phyloP scores from a whole-genome alignment of 1,140 invertebrate genomes.

The Cryptotermes secundus region DNA sequence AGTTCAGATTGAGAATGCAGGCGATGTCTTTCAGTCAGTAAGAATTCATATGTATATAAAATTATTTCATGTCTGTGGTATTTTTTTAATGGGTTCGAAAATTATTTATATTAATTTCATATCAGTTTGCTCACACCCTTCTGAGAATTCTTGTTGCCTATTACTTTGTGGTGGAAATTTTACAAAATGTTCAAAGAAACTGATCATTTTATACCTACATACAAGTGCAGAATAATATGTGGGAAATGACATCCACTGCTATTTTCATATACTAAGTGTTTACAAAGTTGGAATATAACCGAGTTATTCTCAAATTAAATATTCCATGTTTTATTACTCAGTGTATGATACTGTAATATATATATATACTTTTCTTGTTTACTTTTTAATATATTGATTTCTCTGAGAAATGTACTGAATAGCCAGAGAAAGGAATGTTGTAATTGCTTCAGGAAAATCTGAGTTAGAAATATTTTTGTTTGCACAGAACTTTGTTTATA shows the following conservation, averaged over 20 bases:
- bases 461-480: too few species aligned
- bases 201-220: background rate
- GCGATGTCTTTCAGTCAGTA: background rate
- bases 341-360: too few species aligned
- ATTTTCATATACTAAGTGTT: background rate
- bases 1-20: conserved; percentile 11
- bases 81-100: background rate
- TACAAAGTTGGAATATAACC: too few species aligned
- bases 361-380: too few species aligned
- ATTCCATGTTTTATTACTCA: too few species aligned
- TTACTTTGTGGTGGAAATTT: background rate
- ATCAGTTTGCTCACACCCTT: too few species aligned
- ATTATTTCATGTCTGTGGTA: background rate
- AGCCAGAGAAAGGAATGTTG: too few species aligned
- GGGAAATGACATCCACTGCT: background rate
- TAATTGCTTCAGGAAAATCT: too few species aligned
- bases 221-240: background rate
- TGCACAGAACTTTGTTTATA: too few species aligned
- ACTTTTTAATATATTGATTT: too few species aligned
- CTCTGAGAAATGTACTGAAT: too few species aligned
- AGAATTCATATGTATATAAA: background rate
- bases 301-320: too few species aligned
- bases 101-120: background rate
- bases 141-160: background rate
- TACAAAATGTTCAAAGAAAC: background rate